phyloP scores from a whole-genome alignment of 2,797 vertebrate species.

The Cryptoprocta ferox region DNA sequence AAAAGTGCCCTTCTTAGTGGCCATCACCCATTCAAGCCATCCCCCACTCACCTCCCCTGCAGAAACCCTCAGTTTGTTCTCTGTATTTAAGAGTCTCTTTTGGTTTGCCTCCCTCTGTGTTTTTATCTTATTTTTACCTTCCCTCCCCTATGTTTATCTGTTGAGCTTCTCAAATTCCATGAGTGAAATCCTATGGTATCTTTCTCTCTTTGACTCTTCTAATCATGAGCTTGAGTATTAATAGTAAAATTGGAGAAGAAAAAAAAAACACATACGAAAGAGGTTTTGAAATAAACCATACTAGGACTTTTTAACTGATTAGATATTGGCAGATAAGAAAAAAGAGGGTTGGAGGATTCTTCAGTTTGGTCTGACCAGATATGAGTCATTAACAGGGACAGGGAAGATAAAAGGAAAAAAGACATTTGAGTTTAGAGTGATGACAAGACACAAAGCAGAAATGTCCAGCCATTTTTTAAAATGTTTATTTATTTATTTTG shows the following conservation, averaged over 20 bases:
- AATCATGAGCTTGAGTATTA: neutral
- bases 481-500: too few species aligned
- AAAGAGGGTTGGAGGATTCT: neutral
- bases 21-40: too few species aligned
- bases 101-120: too few species aligned
- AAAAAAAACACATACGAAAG: neutral
- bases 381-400: neutral
- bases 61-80: too few species aligned
- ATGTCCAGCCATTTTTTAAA: neutral
- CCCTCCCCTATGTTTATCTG: too few species aligned
- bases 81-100: too few species aligned
- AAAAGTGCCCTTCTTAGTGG: too few species aligned
- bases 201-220: too few species aligned
- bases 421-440: neutral
- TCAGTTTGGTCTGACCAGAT: neutral
- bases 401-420: neutral
- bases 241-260: neutral
- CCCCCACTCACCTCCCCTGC: too few species aligned
- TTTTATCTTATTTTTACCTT: too few species aligned
- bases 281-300: neutral
- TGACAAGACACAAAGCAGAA: neutral
- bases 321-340: neutral
- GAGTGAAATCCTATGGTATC: too few species aligned
- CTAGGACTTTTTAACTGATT: neutral
- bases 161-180: too few species aligned